Evolutionary conservation across 2,888 invertebrate genomes (phyloP).

Genomic region (Cantharis lateralis): DNA sequence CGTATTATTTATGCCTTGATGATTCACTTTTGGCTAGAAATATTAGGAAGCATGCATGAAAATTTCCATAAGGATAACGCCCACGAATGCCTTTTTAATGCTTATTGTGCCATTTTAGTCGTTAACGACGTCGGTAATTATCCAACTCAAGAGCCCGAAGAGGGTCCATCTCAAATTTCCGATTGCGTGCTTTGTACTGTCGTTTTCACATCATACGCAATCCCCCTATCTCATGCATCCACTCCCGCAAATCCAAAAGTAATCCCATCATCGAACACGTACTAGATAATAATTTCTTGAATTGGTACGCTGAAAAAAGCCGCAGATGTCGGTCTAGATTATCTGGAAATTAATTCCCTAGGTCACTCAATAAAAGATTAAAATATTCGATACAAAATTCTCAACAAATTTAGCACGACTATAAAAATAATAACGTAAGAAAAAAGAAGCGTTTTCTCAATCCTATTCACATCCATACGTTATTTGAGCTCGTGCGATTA

Average conservation of each 20-base stretch:
- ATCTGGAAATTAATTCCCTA: conserved; percentile 31
- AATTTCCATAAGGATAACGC: conserved; percentile 29
- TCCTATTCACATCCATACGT: conserved; percentile 5
- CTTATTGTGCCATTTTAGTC: conserved; percentile 24
- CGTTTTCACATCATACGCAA: conserved; percentile 19
- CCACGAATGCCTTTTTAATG: conserved; percentile 24
- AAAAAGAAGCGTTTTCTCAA: conserved; percentile 18
- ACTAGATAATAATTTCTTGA: conserved; percentile 34
- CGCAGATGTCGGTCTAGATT: conserved; percentile 34
- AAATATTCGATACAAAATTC: conserved; percentile 8
- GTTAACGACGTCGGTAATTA: conserved; percentile 30
- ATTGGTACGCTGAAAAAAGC: conserved; percentile 27
- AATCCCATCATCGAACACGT: conserved; percentile 29
- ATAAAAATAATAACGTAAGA: conserved; percentile 3
- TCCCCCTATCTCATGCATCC: conserved; percentile 33
- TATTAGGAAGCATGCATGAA: conserved; percentile 27
- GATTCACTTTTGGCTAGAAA: conserved; percentile 22
- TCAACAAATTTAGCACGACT: conserved; percentile 10
- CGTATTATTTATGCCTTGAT: conserved; percentile 30
- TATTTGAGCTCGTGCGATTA: conserved; percentile 19
- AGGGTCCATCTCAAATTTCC: conserved; percentile 29
- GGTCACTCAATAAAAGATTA: conserved; percentile 27
- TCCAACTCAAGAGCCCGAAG: conserved; percentile 17
- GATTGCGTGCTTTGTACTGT: conserved; percentile 25
- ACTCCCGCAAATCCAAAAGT: conserved; percentile 30